Evolutionary conservation across 2,888 invertebrate species (phyloP), one percentile per base, ranked within the genome.

Genomic region (Colletes collaris): DNA sequence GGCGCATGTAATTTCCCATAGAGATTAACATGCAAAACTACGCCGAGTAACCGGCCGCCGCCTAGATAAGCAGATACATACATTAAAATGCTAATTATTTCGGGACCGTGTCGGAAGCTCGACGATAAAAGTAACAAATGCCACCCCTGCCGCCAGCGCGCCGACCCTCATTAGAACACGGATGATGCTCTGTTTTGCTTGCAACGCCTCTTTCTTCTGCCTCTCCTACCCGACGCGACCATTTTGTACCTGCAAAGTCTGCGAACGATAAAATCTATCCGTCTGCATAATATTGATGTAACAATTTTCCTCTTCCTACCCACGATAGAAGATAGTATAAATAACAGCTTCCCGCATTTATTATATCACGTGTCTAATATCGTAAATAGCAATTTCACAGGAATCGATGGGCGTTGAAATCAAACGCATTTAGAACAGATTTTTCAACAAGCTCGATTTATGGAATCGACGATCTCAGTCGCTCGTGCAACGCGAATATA

Each of bases 31-130:
- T 87, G 87, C 88, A 84, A 87, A 88, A 81, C 79, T 80, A 71
- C 73, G 66, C 65, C 55, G 63, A 64, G 80, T 65, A 79, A 74
- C 79, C 65, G 75, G 74, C 70, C 67, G 70, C 70, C 70, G 76
- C 60, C 59, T 66, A 86, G 88, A 88, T 88, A 88, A 88, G 79
- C 85, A 73, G 86, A 87, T 86, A 88, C 88, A 87, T 85, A 83
- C 82, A 88, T 88, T 89, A 88, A 84, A 88, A 88, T 88, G 85
- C 77, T 85, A 88, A 88, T 88, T 88, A 88, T 88, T 88, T 88
- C 71, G 76, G 77, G 75, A 65, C 70, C 70, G 78, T 73, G 79
- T 77, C 78, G 78, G 72, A 76, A 74, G 64, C 40, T 46, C 69
- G 62, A 66, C 78, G 87, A 86, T 88, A 86, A 87, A 87, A 86